Conservation (phyloP, 1,140 invertebrate genomes). For the Anastrepha obliqua region DNA sequence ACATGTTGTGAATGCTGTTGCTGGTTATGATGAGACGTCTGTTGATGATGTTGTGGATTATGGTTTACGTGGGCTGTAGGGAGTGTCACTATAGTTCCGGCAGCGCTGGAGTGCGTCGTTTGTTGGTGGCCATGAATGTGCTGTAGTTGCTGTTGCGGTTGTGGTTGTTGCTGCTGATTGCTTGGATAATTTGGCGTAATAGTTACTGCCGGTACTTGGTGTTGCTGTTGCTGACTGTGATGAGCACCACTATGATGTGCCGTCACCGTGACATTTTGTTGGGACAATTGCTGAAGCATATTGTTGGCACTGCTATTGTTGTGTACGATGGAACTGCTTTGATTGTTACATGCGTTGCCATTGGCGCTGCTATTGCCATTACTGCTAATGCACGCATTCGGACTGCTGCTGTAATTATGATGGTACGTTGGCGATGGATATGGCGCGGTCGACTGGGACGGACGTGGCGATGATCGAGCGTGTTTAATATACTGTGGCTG, state of each 20-base stretch:
- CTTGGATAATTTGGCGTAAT: slow-evolving; percentile 68
- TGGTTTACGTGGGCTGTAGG: slow-evolving; percentile 6
- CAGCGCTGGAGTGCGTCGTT: slow-evolving; percentile 13
- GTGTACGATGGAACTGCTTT: slow-evolving; percentile 68
- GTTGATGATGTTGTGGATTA: slow-evolving; percentile 23
- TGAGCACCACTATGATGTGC: slow-evolving; percentile 64
- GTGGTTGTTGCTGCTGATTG: slow-evolving; percentile 63
- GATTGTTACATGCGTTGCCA: slow-evolving; percentile 61
- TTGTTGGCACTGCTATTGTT: slow-evolving; percentile 72
- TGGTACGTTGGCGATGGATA: slow-evolving; percentile 74
- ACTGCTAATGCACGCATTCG: slow-evolving; percentile 40
- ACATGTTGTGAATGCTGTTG: slow-evolving; percentile 62
- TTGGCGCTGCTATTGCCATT: slow-evolving; percentile 58
- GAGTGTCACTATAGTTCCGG: slow-evolving; percentile 2
- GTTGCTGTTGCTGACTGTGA: slow-evolving; percentile 59
- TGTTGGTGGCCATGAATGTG: slow-evolving; percentile 59
- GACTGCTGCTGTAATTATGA: slow-evolving; percentile 64
- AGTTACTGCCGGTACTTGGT: slow-evolving; percentile 68
- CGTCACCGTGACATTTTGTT: slow-evolving; percentile 71
- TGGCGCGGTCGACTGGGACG: slow-evolving; percentile 76
- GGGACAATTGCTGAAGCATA: slow-evolving; percentile 70
- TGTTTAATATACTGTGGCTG: slow-evolving; percentile 80
- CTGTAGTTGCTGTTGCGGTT: slow-evolving; percentile 59
- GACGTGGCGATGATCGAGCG: slow-evolving; percentile 81
- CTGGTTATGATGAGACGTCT: slow-evolving; percentile 57